Percentiles rank a stretch among this genome's conserved stretches.
Evolutionary conservation across 2,113 vertebrate species (phyloP).

Genomic region (Chloropsis hardwickii): DNA sequence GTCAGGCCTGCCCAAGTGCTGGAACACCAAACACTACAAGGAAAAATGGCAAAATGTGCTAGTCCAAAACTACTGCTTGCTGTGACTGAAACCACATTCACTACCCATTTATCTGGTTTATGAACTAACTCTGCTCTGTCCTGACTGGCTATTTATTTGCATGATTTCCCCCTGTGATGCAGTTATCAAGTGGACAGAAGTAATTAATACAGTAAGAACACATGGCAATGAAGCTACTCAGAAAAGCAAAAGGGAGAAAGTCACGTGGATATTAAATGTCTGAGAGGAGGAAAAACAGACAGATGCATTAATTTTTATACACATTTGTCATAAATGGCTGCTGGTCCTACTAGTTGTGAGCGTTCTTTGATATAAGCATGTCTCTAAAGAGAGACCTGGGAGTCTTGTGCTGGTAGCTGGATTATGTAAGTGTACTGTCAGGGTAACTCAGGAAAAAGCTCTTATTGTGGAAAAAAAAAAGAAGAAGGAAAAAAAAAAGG

Average conservation of each 20-base stretch:
- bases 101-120: neutral
- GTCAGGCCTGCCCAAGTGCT: neutral
- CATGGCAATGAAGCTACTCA: neutral
- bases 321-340: neutral
- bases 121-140: neutral
- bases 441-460: neutral
- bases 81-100: neutral
- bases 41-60: neutral
- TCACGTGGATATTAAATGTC: neutral
- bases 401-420: neutral
- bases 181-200: neutral
- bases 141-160: neutral
- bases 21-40: neutral
- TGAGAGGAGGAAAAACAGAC: neutral
- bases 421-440: neutral
- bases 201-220: neutral
- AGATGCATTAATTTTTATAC: neutral
- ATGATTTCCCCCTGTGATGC: neutral
- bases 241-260: neutral
- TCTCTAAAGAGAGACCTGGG: neutral
- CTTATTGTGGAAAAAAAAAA: neutral
- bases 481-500: neutral
- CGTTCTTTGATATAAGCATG: neutral
- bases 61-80: neutral
- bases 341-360: neutral